Conservation (phyloP, 2,888 invertebrate species). For the Tiliacea aurago region DNA sequence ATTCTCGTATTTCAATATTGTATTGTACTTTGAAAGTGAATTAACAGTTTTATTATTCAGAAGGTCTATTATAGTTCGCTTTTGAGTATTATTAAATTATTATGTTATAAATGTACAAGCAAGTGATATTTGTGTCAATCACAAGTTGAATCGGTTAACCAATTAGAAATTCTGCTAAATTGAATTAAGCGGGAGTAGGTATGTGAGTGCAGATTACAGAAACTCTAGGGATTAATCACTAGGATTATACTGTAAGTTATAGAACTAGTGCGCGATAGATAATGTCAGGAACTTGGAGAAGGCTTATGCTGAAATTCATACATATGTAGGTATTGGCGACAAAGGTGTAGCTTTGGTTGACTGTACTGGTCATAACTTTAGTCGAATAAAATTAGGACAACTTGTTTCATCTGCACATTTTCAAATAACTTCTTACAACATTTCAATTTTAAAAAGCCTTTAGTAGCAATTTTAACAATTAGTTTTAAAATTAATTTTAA, state of each 20-base stretch:
- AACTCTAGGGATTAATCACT: slow-evolving; percentile 67
- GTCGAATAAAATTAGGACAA: background rate
- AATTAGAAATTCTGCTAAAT: slow-evolving; percentile 54
- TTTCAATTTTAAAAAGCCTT: background rate
- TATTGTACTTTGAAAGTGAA: slow-evolving; percentile 60
- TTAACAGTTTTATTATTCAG: slow-evolving; percentile 62
- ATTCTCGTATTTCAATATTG: slow-evolving; percentile 56
- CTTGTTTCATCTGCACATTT: background rate
- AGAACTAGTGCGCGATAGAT: slow-evolving; percentile 56
- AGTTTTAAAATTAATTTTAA: background rate
- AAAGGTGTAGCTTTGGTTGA: background rate
- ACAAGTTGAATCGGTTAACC: slow-evolving; percentile 56
- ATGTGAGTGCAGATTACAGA: slow-evolving; percentile 58
- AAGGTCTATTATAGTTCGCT: slow-evolving; percentile 38
- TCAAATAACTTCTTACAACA: background rate
- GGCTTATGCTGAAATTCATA: slow-evolving; percentile 45
- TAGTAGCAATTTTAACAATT: background rate
- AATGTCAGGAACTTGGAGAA: slow-evolving; percentile 45
- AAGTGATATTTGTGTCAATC: slow-evolving; percentile 52
- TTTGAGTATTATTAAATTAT: slow-evolving; percentile 19
- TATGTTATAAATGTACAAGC: slow-evolving; percentile 37
- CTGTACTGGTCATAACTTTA: background rate
- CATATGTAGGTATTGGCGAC: background rate
- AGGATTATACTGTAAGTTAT: slow-evolving; percentile 65
- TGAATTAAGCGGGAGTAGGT: slow-evolving; percentile 50